Base-by-base conservation (phyloP, 2,113 vertebrate species). In the Canis aureus region DNA sequence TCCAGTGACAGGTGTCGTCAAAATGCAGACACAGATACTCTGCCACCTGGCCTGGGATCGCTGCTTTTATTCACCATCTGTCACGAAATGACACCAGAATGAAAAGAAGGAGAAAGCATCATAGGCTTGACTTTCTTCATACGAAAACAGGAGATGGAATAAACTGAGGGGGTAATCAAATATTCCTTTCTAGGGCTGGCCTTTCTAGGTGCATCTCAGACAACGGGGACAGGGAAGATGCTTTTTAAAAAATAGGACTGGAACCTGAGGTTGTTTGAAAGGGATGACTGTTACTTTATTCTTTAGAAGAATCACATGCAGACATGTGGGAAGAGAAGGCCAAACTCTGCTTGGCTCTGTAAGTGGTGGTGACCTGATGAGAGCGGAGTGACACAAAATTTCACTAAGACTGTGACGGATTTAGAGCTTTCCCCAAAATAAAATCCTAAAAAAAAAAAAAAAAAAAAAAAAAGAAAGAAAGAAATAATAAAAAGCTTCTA, bases 51-150 rank as follows among this genome's bases (percentile, higher is more conserved):
- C 89, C 53, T 35, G 82, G 59, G 86, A 82, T 92, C 74, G 19
- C 62, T 76, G 87, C 73, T 96, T 95, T 95, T 88, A 82, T 78
- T 92, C 79, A 93, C 98, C 98, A 98, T 97, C 98, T 98, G 98
- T 92, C 97, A 97, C 80, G 90, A 89, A 91, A 93, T 25, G 0
- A 0, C 23, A 95, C 23, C 19, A 60, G 89, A 86, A 95, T 78
- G 59, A 92, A 95, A 74, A 97, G 69, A 80, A 55, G 84, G 57
- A 95, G 89, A 84, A 57, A 88, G n/a, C 43, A 62, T 51, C 76
- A 25, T 0, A 27, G 81, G 84, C 66, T 82, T 91, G 81, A 10
- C 22, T 76, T 27, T 84, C 78, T 51, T 51, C 57, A 82, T 23
- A 35, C 86, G 71, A 38, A 43, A 69, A 0, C 43, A 84, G 60